phyloP scores from a whole-genome alignment of 92 coral and sea anemone genomes.

The Zoanthus solanderi region DNA sequence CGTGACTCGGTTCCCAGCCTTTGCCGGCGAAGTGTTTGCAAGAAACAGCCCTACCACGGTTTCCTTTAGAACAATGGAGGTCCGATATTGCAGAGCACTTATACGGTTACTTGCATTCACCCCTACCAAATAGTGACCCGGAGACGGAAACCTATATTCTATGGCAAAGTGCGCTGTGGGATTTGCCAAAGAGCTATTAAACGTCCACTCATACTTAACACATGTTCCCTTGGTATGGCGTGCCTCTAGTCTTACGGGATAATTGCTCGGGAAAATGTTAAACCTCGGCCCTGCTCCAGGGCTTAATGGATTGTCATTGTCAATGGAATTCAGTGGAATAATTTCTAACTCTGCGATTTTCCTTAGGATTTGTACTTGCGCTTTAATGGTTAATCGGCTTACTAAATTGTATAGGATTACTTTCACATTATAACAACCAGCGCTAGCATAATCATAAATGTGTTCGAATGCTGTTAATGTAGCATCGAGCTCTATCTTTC shows the following conservation, averaged over 20 bases:
- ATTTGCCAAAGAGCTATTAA: slow-evolving; percentile 49
- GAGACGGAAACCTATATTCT: slow-evolving; percentile 66
- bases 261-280: slow-evolving; percentile 85
- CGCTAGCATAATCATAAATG: slow-evolving; percentile 46
- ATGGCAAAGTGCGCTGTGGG: slow-evolving; percentile 5
- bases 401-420: slow-evolving; percentile 71
- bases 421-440: slow-evolving; percentile 77
- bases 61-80: slow-evolving; percentile 45
- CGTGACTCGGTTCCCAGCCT: slow-evolving; percentile 60
- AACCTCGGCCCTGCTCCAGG: slow-evolving; percentile 53
- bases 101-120: slow-evolving; percentile 62
- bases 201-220: slow-evolving; percentile 73
- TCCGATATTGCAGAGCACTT: neutral
- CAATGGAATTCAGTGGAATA: slow-evolving; percentile 53
- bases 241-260: slow-evolving; percentile 71
- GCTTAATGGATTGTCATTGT: slow-evolving; percentile 55
- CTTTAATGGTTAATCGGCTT: slow-evolving; percentile 62
- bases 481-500: slow-evolving; percentile 24
- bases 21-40: slow-evolving; percentile 71
- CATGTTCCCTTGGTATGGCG: slow-evolving; percentile 73
- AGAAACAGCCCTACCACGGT: slow-evolving; percentile 82
- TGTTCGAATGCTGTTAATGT: slow-evolving; percentile 42
- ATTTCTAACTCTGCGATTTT: slow-evolving; percentile 55
- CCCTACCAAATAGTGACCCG: slow-evolving; percentile 71
- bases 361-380: slow-evolving; percentile 68